Evolutionary conservation across 2,888 invertebrate species (phyloP).

Genomic region (Ecliptopera silaceata): DNA sequence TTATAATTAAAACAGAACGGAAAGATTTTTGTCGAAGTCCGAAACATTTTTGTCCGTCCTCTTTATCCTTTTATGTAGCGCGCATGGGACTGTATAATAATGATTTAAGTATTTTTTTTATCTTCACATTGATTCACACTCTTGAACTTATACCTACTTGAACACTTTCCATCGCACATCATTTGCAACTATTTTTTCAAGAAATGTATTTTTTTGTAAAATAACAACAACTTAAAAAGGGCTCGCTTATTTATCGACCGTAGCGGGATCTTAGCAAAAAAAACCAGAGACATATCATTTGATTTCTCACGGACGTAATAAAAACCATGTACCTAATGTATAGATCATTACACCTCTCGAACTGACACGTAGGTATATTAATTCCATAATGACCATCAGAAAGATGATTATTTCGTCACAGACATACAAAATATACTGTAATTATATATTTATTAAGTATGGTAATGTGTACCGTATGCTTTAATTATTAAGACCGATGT

Average conservation of each 20-base stretch:
- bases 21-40: too few relatives aligned
- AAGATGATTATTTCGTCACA: conserved; percentile 79
- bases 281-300: conserved; percentile 72
- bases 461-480: conserved; percentile 78
- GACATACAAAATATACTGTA: conserved; percentile 79
- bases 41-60: too few relatives aligned
- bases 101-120: too few relatives aligned
- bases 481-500: conserved; percentile 76
- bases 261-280: conserved; percentile 52
- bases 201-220: too few relatives aligned
- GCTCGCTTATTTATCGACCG: not conserved
- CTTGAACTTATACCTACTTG: too few relatives aligned
- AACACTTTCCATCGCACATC: too few relatives aligned
- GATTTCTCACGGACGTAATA: conserved; percentile 76
- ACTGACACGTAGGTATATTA: conserved; percentile 82
- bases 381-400: conserved; percentile 79
- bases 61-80: too few relatives aligned
- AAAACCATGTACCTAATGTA: conserved; percentile 59
- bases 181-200: too few relatives aligned
- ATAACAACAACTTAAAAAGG: too few relatives aligned
- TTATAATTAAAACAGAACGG: too few relatives aligned
- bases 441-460: conserved; percentile 81
- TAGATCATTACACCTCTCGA: conserved; percentile 78
- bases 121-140: too few relatives aligned
- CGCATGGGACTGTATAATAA: too few relatives aligned